Percentiles rank a stretch among this genome's conserved stretches.
Conservation (phyloP, 2,113 vertebrate genomes). For the Sturnira hondurensis region DNA sequence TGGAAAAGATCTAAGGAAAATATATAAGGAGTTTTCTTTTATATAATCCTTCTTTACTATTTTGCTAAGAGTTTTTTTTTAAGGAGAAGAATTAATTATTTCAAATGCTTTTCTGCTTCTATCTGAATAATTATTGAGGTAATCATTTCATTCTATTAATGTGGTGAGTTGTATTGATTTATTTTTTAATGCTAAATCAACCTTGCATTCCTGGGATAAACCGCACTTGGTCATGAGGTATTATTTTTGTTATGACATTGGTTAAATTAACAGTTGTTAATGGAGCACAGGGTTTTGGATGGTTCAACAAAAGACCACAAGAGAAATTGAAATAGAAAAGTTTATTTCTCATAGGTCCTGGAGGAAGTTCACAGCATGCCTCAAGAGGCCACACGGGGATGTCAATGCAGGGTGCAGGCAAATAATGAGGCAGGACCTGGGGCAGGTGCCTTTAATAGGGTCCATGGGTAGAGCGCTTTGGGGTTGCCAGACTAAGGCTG, state of each 20-base stretch:
- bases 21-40: neutral
- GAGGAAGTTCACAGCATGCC: neutral
- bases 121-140: neutral
- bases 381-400: neutral
- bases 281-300: neutral
- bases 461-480: neutral
- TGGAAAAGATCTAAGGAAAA: neutral
- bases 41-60: neutral
- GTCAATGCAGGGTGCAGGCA: neutral
- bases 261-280: neutral
- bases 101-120: neutral
- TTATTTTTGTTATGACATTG: neutral
- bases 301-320: neutral
- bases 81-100: neutral
- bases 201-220: neutral
- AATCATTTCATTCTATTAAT: conserved; percentile 15
- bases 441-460: neutral
- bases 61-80: neutral
- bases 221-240: neutral
- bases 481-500: neutral
- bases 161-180: neutral
- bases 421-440: neutral
- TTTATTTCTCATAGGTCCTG: neutral
- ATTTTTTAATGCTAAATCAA: neutral
- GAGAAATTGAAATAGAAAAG: neutral